Evolutionary conservation across 1,140 invertebrate species (phyloP).

Genomic region (Coenobita brevimanus): DNA sequence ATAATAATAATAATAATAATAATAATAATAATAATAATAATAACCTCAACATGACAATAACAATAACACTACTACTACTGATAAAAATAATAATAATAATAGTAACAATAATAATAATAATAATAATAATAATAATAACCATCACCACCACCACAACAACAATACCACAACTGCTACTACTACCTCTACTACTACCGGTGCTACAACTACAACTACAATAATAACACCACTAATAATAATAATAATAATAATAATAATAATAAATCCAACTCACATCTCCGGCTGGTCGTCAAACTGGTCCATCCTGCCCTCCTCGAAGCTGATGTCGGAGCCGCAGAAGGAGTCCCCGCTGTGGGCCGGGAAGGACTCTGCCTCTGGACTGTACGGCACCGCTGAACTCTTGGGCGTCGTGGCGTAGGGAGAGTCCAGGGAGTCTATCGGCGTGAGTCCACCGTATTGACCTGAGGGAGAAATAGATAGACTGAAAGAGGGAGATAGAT

Average conservation of each 20-base stretch:
- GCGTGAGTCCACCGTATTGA: conserved; percentile 65
- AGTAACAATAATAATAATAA: background rate
- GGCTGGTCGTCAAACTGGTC: conserved; percentile 72
- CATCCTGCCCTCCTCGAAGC: conserved; percentile 67
- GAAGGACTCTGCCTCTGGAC: conserved; percentile 67
- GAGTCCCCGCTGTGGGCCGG: conserved; percentile 88
- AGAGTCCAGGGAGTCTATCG: conserved; percentile 67
- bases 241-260: background rate
- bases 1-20: no score
- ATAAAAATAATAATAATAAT: no score
- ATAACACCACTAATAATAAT: no score
- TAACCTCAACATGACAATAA: no score
- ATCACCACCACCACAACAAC: no score
- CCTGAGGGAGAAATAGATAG: conserved; percentile 34
- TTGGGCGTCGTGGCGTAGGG: conserved; percentile 69
- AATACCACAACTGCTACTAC: no score
- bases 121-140: background rate
- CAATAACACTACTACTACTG: no score
- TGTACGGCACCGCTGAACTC: conserved; percentile 64
- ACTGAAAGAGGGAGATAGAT: background rate
- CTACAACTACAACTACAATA: no score
- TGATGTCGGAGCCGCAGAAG: conserved; percentile 87
- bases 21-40: no score
- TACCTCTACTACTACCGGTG: no score
- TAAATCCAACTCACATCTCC: conserved; percentile 72